Evolutionary conservation across 2,888 invertebrate genomes (phyloP), one percentile per base, ranked within the genome.

Genomic region (Eurytoma californica): DNA sequence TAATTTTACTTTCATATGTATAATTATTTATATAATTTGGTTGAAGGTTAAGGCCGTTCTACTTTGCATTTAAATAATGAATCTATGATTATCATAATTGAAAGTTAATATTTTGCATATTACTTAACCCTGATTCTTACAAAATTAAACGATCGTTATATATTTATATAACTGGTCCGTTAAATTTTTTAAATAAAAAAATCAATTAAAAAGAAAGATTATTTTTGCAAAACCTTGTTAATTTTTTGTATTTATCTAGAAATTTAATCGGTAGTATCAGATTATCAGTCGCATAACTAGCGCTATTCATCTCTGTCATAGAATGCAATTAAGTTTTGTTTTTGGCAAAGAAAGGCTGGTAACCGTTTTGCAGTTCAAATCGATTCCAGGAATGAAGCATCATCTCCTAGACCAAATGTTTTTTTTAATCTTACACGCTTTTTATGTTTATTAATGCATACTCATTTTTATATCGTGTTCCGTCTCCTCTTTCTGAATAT

Each of bases 401-500:
- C 55, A n/a, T 18, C 20, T 57, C 16, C 47, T 28, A 20, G 20
- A 28, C n/a, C n/a, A 14, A 24, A 28, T n/a, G 24, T 73, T 57
- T 28, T 73, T 55, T 78, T 73, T 72, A 55, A 51, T 18, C 66
- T 58, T 28, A 49, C 66, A 57, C 73, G 24, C 49, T 73, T 78
- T 79, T 73, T 67, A 73, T 12, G 28, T 67, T 76, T 75, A 76
- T 76, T 73, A 75, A 75, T 79, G 67, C 55, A 67, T 3, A 47
- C 53, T 79, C 70, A 72, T 70, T 79, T 79, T 75, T 75, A 79
- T 72, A 72, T 67, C 53, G 47, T 76, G 75, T 79, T 72, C 51
- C 61, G 61, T 53, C 7, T 69, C 53, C 63, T 77, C 73, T 80
- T 80, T 77, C 72, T 66, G n/a, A 72, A 80, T 80, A 80, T 77